Conservation (phyloP, 2,888 invertebrate genomes). For the Lasioglossum villosulum region DNA sequence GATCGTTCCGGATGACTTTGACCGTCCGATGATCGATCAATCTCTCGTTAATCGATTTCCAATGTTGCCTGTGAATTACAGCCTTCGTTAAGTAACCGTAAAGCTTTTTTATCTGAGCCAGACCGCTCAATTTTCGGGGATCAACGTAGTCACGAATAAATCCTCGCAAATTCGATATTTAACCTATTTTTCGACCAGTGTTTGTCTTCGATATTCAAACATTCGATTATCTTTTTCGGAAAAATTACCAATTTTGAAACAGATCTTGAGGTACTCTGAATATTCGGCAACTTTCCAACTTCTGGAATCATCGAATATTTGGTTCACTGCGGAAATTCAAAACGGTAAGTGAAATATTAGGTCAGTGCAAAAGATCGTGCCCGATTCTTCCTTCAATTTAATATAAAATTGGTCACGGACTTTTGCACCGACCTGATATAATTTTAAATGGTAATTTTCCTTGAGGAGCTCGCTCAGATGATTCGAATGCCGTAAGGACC, state of each 20-base stretch:
- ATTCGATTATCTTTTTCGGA: not conserved
- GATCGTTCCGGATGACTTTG: constrained; percentile 1
- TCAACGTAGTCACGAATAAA: not conserved
- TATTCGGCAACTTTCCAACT: too few species aligned
- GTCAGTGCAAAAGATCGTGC: not conserved
- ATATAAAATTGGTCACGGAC: not conserved
- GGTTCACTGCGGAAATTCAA: not conserved
- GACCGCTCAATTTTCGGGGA: not conserved
- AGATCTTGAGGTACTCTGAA: too few species aligned
- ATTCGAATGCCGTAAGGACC: not conserved
- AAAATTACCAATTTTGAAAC: not conserved
- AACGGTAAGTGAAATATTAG: not conserved
- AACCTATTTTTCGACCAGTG: not conserved
- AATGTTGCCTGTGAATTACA: not conserved
- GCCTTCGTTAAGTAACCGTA: not conserved
- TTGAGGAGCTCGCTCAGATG: not conserved
- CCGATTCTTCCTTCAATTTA: not conserved
- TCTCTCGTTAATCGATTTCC: constrained; percentile 1
- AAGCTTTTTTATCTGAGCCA: not conserved
- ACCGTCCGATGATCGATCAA: not conserved
- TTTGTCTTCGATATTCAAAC: too few species aligned
- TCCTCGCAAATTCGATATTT: not conserved
- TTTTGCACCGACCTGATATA: not conserved
- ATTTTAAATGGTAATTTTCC: not conserved
- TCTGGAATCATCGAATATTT: not conserved